Evolutionary conservation across 2,113 vertebrate species (phyloP).

Genomic region (Tamias sibiricus): DNA sequence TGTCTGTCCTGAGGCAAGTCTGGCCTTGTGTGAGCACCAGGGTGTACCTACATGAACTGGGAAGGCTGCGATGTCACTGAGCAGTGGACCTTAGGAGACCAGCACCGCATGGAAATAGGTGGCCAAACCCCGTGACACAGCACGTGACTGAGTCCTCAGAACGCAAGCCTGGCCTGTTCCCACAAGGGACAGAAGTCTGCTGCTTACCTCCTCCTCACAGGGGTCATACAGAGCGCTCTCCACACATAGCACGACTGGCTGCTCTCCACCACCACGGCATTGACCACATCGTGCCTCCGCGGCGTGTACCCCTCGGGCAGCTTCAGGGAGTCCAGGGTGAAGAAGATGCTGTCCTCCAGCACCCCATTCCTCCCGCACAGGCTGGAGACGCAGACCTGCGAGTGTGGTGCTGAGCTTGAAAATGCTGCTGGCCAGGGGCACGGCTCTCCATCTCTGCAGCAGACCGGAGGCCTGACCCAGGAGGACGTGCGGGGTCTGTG

Average conservation of each 20-base stretch:
- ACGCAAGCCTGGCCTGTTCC: not conserved
- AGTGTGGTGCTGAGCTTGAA: not conserved
- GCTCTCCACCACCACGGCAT: constrained; percentile 94
- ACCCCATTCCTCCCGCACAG: constrained; percentile 90
- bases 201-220: constrained; percentile 85
- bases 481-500: rapidly evolving
- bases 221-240: constrained; percentile 95
- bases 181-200: not conserved
- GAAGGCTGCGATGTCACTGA: not conserved
- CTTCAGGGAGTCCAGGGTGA: constrained; percentile 92
- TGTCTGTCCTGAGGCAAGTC: too few species aligned
- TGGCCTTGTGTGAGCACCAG: not conserved
- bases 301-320: constrained; percentile 91
- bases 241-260: constrained; percentile 93
- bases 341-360: constrained; percentile 93
- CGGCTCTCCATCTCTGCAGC: not conserved
- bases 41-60: not conserved
- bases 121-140: not conserved
- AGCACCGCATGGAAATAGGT: not conserved
- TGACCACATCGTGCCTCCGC: constrained; percentile 88
- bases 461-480: not conserved
- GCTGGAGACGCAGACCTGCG: constrained; percentile 91
- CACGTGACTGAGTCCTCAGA: not conserved
- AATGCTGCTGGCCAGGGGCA: not conserved
- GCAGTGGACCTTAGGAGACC: not conserved